Percentiles rank a stretch among this genome's conserved stretches.
Conservation (phyloP, 1,140 invertebrate species). For the Chrysoperla carnea region DNA sequence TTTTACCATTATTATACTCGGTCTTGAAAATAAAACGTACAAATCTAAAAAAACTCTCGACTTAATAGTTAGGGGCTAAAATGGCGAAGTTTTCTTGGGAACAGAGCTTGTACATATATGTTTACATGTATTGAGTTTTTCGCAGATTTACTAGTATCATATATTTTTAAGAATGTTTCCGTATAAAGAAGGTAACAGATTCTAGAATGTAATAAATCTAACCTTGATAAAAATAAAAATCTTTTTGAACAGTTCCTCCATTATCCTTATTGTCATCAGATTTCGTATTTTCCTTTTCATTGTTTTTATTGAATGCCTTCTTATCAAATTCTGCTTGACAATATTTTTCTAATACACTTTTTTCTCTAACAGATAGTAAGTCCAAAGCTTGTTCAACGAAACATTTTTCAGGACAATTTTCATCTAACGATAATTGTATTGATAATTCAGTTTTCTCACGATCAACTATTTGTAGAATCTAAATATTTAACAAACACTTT, state of each 20-base stretch:
- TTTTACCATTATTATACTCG: no score
- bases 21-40: no score
- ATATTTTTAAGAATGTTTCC: no score
- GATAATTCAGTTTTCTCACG: constrained; percentile 52
- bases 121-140: no score
- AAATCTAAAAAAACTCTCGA: no score
- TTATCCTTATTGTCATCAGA: constrained; percentile 12
- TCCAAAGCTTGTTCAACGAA: constrained; percentile 69
- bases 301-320: constrained; percentile 6
- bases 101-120: no score
- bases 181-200: no score
- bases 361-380: constrained; percentile 32
- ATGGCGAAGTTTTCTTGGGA: no score
- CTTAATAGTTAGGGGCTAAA: no score
- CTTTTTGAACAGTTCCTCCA: constrained; percentile 30
- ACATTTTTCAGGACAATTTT: constrained; percentile 60
- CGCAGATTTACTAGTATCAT: no score
- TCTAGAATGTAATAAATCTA: no score
- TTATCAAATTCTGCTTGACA: not conserved
- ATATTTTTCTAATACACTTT: not conserved
- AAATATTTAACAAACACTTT: constrained; percentile 1
- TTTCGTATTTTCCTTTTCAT: constrained; percentile 8
- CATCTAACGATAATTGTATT: constrained; percentile 40
- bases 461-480: constrained; percentile 47
- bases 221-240: constrained; percentile 83